Conservation (phyloP, 2,888 invertebrate genomes). For the Pollenia griseotomentosa region DNA sequence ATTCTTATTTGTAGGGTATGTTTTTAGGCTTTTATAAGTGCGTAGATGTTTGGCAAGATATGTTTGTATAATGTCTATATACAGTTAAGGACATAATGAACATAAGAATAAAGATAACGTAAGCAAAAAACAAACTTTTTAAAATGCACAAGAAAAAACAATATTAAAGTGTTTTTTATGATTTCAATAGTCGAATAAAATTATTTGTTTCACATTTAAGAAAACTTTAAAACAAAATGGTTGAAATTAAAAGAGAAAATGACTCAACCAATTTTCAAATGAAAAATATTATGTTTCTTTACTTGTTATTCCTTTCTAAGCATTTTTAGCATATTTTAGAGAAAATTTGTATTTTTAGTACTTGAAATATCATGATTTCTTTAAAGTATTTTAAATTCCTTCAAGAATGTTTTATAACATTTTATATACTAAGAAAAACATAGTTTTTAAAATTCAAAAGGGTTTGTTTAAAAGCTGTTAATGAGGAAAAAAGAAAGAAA, state of each 20-base stretch:
- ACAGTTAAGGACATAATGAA: constrained; percentile 6
- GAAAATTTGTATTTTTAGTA: no score
- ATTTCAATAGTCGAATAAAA: not conserved
- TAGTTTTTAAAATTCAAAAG: no score
- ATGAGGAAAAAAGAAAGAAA: no score
- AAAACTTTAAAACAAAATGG: not conserved
- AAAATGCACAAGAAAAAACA: not conserved
- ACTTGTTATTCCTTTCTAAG: not conserved
- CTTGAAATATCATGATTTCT: not conserved
- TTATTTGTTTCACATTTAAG: not conserved
- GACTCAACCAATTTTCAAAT: not conserved
- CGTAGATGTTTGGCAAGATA: not conserved
- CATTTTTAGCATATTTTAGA: not conserved
- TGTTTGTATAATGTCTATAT: not conserved
- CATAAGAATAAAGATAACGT: constrained; percentile 4
- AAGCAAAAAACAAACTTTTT: not conserved
- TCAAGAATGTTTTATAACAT: not conserved
- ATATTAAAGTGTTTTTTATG: constrained; percentile 11
- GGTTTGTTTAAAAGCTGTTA: no score
- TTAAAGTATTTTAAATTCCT: not conserved
- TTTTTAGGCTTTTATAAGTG: no score
- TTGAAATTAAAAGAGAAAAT: not conserved
- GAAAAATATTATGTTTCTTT: not conserved
- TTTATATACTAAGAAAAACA: no score
- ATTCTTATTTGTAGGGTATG: no score